Evolutionary conservation across 2,797 vertebrate species (phyloP).

Genomic region (Holocentrus rufus): DNA sequence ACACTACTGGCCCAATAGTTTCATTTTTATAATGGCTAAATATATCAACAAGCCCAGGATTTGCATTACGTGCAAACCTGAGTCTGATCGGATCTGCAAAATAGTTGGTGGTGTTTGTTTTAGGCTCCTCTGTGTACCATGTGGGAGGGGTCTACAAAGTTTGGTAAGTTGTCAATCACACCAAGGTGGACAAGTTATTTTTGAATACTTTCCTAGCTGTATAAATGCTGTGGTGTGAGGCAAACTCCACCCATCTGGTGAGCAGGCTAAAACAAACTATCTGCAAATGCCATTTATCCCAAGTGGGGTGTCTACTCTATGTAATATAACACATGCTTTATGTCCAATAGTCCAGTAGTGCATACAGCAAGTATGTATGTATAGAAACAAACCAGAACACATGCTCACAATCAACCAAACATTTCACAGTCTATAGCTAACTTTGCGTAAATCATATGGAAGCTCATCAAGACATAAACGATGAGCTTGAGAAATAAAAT

Average conservation of each 20-base stretch:
- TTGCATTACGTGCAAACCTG: not conserved
- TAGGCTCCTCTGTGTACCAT: not conserved
- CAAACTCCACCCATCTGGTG: not conserved
- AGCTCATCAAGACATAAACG: slow-evolving; percentile 45
- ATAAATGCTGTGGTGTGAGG: not conserved
- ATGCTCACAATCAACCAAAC: slow-evolving; percentile 32
- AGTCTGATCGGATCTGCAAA: not conserved
- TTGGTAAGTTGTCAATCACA: not conserved
- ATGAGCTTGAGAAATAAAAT: slow-evolving; percentile 48
- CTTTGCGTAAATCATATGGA: slow-evolving; percentile 34
- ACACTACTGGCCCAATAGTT: slow-evolving; percentile 26
- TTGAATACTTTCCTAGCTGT: not conserved
- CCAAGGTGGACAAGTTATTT: not conserved
- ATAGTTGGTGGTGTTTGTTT: not conserved
- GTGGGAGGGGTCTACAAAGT: not conserved
- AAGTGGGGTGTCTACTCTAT: slow-evolving; percentile 44
- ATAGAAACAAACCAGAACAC: slow-evolving; percentile 36
- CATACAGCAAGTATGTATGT: slow-evolving; percentile 19
- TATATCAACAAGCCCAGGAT: not conserved
- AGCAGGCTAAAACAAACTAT: not conserved
- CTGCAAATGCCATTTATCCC: not conserved
- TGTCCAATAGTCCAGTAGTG: slow-evolving; percentile 31
- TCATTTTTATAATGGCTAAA: slow-evolving; percentile 7
- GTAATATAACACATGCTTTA: slow-evolving; percentile 60
- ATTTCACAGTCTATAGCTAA: slow-evolving; percentile 69